These are phyloP conservation scores for Microctenopoma lineatum DNA, from an alignment of 2,797 vertebrate species.

Conservation along the genomic window DNA sequence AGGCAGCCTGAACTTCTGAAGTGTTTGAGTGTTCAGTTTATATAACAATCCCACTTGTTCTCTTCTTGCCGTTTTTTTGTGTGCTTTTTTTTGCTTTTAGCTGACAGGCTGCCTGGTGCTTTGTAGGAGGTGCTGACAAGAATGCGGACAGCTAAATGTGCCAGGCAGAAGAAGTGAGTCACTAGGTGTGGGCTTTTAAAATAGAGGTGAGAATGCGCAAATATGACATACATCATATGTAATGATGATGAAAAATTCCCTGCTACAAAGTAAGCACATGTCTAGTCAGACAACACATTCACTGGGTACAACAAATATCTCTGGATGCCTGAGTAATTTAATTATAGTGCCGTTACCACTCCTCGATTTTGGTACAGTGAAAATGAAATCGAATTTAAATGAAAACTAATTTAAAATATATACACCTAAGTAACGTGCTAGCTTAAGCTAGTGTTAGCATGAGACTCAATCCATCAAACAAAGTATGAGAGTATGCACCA, in stretches of 20 bases:
- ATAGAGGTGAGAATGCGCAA: conserved; percentile 83
- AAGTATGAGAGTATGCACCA: too few species aligned
- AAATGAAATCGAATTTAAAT: too few species aligned
- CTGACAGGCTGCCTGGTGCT: conserved; percentile 68
- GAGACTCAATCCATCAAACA: too few species aligned
- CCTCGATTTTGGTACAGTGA: background rate
- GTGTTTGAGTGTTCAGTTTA: conserved; percentile 72
- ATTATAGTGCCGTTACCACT: background rate
- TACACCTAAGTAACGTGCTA: too few species aligned
- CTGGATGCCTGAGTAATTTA: background rate
- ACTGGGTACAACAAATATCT: conserved; percentile 17
- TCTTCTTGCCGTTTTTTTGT: conserved; percentile 35
- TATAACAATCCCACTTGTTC: conserved; percentile 77
- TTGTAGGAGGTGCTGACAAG: conserved; percentile 81
- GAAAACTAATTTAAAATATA: too few species aligned
- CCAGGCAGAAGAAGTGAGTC: conserved; percentile 79
- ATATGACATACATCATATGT: conserved; percentile 77
- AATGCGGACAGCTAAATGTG: conserved; percentile 82
- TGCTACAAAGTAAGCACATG: conserved; percentile 20
- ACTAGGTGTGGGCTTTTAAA: conserved; percentile 79
- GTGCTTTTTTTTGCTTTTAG: conserved; percentile 20
- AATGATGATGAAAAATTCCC: conserved; percentile 54
- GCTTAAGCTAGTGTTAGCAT: too few species aligned
- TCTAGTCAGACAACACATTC: conserved; percentile 35
- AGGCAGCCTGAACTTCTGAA: conserved; percentile 53